These are phyloP conservation scores for Geodia barretti DNA, from an alignment of 37 sponge, comb jelly and placozoan species.

Conservation along the genomic window DNA sequence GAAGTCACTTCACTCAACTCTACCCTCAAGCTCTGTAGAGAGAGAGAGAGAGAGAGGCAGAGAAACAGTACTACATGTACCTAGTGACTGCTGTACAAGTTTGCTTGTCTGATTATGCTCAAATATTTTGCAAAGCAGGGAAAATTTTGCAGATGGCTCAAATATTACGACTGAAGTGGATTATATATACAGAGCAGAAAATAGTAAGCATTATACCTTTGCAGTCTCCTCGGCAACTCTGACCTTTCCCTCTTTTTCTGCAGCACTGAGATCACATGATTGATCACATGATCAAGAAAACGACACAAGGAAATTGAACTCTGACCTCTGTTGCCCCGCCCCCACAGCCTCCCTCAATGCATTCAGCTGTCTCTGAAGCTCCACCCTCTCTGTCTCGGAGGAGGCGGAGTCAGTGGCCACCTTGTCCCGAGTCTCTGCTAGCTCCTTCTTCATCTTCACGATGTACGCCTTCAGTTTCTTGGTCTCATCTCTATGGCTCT, in stretches of 20 bases:
- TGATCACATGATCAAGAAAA: conserved; percentile 6
- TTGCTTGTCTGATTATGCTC: no score
- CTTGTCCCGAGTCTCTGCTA: conserved; percentile 49
- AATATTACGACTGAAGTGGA: no score
- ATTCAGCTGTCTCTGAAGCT: background rate
- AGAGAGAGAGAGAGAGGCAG: no score
- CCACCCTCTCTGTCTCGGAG: conserved; percentile 4
- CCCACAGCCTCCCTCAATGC: background rate
- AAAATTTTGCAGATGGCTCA: no score
- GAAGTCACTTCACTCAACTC: background rate
- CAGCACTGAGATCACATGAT: background rate
- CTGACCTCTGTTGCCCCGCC: conserved; percentile 1
- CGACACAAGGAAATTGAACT: no score
- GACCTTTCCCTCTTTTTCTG: background rate
- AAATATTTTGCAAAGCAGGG: no score
- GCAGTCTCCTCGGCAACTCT: background rate
- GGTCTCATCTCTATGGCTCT: conserved; percentile 45
- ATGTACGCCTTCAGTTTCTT: conserved; percentile 70
- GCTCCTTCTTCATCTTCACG: conserved; percentile 78
- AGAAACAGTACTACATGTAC: background rate
- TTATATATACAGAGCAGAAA: no score
- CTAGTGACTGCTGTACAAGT: background rate
- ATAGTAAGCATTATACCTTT: no score
- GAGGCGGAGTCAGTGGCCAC: background rate
- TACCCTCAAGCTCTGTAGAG: conserved; percentile 13